Conservation (phyloP, 2,888 invertebrate genomes). For the Drosophila mimica region DNA sequence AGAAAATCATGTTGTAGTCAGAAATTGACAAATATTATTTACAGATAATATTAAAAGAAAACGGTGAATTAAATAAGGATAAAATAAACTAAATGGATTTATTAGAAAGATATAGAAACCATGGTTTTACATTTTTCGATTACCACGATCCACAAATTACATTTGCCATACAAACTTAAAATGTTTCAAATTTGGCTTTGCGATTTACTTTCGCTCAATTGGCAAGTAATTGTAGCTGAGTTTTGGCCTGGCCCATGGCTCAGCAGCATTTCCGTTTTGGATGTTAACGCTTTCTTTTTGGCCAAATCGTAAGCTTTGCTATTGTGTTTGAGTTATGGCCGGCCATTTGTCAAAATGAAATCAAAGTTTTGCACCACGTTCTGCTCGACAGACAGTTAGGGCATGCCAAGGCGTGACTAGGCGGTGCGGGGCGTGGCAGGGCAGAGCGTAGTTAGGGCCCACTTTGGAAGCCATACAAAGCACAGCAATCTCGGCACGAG, state of each 20-base stretch:
- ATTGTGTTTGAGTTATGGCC: constrained; percentile 62
- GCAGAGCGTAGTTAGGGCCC: constrained; percentile 1
- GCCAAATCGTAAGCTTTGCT: constrained; percentile 36
- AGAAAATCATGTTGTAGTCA: background rate
- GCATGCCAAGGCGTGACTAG: constrained; percentile 2
- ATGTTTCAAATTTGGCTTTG: constrained; percentile 5
- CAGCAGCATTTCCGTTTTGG: constrained; percentile 60
- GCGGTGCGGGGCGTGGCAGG: constrained; percentile 4
- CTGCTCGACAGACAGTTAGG: constrained; percentile 46
- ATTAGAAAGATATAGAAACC: background rate
- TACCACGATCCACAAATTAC: background rate
- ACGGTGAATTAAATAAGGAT: background rate
- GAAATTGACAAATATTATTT: background rate
- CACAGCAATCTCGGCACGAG: constrained; percentile 13
- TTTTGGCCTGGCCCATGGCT: constrained; percentile 37
- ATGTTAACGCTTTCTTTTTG: constrained; percentile 69
- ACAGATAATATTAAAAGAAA: background rate
- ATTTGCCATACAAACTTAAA: background rate
- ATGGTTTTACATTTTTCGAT: background rate
- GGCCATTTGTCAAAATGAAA: constrained; percentile 67
- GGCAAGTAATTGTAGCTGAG: constrained; percentile 25
- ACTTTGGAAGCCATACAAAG: constrained; percentile 65
- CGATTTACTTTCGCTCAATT: constrained; percentile 65
- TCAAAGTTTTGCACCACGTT: constrained; percentile 55
- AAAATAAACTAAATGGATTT: background rate